Conservation (phyloP, 2,888 invertebrate species). For the Machimus atricapillus region DNA sequence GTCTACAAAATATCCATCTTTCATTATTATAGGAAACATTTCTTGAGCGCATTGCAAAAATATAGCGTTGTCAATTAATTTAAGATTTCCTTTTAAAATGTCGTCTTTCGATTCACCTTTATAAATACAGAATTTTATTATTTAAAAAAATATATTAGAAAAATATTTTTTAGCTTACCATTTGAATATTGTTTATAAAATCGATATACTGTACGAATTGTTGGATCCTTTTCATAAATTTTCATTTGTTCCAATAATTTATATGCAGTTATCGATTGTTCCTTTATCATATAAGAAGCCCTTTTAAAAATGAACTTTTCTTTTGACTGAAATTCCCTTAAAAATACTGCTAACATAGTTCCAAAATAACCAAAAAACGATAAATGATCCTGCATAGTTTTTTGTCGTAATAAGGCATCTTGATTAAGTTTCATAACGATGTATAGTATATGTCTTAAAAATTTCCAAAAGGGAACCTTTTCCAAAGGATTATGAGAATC, state of each 20-base stretch:
- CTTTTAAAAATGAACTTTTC: background rate
- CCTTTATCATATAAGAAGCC: background rate
- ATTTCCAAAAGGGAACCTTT: slow-evolving; percentile 40
- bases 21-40: slow-evolving; percentile 8
- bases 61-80: background rate
- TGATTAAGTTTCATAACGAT: slow-evolving; percentile 19
- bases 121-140: background rate
- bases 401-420: background rate
- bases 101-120: background rate
- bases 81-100: background rate
- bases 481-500: slow-evolving; percentile 26
- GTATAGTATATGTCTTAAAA: slow-evolving; percentile 24
- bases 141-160: background rate
- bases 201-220: slow-evolving; percentile 10
- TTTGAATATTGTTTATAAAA: background rate
- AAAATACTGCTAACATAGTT: slow-evolving; percentile 38
- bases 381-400: background rate
- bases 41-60: slow-evolving; percentile 10
- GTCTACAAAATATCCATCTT: background rate
- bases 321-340: slow-evolving; percentile 6
- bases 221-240: background rate
- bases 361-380: slow-evolving; percentile 33
- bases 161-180: background rate
- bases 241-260: slow-evolving; percentile 10
- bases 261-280: background rate